Evolutionary conservation across 2,113 vertebrate species (phyloP).

Genomic region (Thunnus maccoyii): DNA sequence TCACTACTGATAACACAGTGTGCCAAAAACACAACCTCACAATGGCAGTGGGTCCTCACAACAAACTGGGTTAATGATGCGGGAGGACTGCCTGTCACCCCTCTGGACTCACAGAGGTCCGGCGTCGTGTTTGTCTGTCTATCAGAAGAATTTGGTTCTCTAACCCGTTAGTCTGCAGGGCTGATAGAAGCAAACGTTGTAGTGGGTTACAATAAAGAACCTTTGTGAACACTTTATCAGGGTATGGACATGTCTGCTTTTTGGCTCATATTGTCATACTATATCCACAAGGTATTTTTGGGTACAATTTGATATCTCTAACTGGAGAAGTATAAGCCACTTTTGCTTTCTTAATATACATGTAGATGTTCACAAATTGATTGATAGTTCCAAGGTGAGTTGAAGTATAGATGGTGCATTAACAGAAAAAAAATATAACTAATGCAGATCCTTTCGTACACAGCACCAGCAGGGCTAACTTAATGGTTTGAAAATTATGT

Average conservation of each 20-base stretch:
- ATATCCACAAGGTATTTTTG: no score
- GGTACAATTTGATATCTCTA: no score
- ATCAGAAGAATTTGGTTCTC: conserved; percentile 39
- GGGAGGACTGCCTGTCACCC: conserved; percentile 73
- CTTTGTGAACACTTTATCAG: conserved; percentile 4
- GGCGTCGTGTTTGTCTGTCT: conserved; percentile 55
- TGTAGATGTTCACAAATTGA: not conserved
- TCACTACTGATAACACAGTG: conserved; percentile 75
- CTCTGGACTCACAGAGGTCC: conserved; percentile 68
- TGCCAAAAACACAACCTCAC: conserved; percentile 77
- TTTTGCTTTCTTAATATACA: no score
- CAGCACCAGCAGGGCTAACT: no score
- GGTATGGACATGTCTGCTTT: not conserved
- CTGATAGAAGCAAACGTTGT: not conserved
- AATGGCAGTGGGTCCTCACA: conserved; percentile 71
- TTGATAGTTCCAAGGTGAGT: not conserved
- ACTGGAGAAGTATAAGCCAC: no score
- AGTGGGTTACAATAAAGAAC: not conserved
- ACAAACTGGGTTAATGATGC: conserved; percentile 78
- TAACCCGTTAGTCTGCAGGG: conserved; percentile 1
- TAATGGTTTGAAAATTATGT: no score
- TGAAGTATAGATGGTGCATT: no score
- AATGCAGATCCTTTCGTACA: no score
- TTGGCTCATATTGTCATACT: not conserved
- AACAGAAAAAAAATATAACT: no score